Conservation (phyloP, 2,888 invertebrate genomes). For the Hylaea fasciaria region DNA sequence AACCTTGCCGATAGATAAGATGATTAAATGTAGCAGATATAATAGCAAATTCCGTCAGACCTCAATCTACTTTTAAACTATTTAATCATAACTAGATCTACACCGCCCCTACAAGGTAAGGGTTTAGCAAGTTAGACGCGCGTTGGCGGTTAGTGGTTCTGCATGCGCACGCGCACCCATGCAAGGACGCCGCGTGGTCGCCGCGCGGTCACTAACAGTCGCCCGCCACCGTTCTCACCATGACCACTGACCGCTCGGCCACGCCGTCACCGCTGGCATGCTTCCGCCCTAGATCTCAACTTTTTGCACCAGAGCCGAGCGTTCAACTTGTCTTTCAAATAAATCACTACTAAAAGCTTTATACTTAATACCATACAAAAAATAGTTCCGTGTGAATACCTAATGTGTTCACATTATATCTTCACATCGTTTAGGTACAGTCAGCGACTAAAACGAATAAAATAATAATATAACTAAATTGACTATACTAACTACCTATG, state of each 20-base stretch:
- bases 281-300: slow-evolving; percentile 26
- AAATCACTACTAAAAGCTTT: slow-evolving; percentile 18
- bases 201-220: slow-evolving; percentile 66
- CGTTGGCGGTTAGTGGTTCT: slow-evolving; percentile 5
- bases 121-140: slow-evolving; percentile 13
- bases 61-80: slow-evolving; percentile 24
- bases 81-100: slow-evolving; percentile 26
- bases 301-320: slow-evolving; percentile 19
- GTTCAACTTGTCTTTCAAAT: slow-evolving; percentile 13
- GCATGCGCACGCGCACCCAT: slow-evolving; percentile 23
- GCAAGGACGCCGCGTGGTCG: slow-evolving; percentile 58
- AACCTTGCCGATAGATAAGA: slow-evolving; percentile 20
- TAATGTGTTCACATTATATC: slow-evolving; percentile 20
- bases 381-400: slow-evolving; percentile 25
- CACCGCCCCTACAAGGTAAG: slow-evolving; percentile 31
- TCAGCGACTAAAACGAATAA: too few relatives aligned
- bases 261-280: slow-evolving; percentile 6
- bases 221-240: slow-evolving; percentile 35
- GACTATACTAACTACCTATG: too few relatives aligned
- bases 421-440: slow-evolving; percentile 4
- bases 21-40: slow-evolving; percentile 2
- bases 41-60: slow-evolving; percentile 7
- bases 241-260: slow-evolving; percentile 22
- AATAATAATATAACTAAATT: too few relatives aligned
- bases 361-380: slow-evolving; percentile 18